Evolutionary conservation across 2,113 vertebrate species (phyloP), one percentile per base, ranked within the genome.

Genomic region (Tringa solitaria): DNA sequence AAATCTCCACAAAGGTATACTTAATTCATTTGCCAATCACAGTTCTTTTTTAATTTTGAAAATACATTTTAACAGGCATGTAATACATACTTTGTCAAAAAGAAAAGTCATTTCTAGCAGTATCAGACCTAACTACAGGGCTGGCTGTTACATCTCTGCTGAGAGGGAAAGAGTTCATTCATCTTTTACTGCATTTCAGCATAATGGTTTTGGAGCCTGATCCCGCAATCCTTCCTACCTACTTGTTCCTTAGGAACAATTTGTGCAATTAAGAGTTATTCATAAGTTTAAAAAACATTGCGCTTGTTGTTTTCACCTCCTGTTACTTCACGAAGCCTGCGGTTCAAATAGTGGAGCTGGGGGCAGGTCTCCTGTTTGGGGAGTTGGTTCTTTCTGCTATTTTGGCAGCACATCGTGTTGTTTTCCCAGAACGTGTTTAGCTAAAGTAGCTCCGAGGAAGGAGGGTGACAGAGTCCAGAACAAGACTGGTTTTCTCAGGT

Each of bases 371-470:
- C 68, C 60, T 92, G 92, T 73, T 89, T 69, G 84, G 92, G 96
- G 89, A 96, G 92, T 79, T 69, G 94, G 57, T 87, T 30, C 92
- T 39, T 61, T 35, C 89, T 85, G 94, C 77, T 96, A 59, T 96
- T 97, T 97, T 97, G 96, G 94, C 96, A 96, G 95, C 96, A 94
- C 3, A 39, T 8, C 65, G 60, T 28, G 56, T 92, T 95, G 95
- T 96, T 95, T 95, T 84, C 87, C 75, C 92, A 27, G 91, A 21
- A n/a, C 2, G 93, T 95, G 84, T 83, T 95, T 27, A 50, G 95
- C 79, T 68, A 3, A 39, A 68, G 89, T 1, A 50, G 45, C 0
- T 6, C 76, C 4, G 14, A 87, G 89, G 84, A 68, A 82, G 65
- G 73, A 84, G 80, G 4, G 80, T 33, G 95, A 50, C 84, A 23